phyloP scores from a whole-genome alignment of 2,797 vertebrate species.

The Sebastes nivosus region DNA sequence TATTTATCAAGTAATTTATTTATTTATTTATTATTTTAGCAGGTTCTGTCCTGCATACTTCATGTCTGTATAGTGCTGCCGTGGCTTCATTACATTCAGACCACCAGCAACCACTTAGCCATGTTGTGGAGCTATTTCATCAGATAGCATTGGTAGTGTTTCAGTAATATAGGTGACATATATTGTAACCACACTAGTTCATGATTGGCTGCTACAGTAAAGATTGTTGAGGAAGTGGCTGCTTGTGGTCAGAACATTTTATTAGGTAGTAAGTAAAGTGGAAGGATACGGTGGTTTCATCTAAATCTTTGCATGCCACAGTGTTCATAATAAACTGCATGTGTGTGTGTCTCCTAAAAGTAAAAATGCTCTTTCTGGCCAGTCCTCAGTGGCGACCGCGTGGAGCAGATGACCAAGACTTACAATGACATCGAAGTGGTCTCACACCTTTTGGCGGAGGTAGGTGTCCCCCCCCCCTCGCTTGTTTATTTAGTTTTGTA shows the following conservation, averaged over 20 bases:
- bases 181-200: neutral
- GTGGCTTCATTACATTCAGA: conserved; percentile 20
- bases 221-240: neutral
- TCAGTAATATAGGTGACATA: neutral
- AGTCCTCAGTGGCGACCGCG: conserved; percentile 89
- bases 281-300: neutral
- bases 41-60: no score
- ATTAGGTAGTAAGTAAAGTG: neutral
- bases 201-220: neutral
- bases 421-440: conserved; percentile 94
- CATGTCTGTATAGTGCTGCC: neutral
- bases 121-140: neutral
- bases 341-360: neutral
- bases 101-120: conserved; percentile 46
- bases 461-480: conserved; percentile 52
- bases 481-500: neutral
- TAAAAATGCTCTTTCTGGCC: conserved; percentile 5
- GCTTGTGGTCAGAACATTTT: conserved; percentile 53
- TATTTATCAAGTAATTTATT: neutral
- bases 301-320: conserved; percentile 18
- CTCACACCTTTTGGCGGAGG: conserved; percentile 93
- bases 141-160: neutral
- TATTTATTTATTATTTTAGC: no score
- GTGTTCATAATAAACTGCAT: neutral
- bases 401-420: conserved; percentile 91